Percentiles rank a stretch among this genome's conserved stretches.
These are phyloP conservation scores for Xestia ashworthii DNA, from an alignment of 2,888 invertebrate genomes.

Conservation along the genomic window DNA sequence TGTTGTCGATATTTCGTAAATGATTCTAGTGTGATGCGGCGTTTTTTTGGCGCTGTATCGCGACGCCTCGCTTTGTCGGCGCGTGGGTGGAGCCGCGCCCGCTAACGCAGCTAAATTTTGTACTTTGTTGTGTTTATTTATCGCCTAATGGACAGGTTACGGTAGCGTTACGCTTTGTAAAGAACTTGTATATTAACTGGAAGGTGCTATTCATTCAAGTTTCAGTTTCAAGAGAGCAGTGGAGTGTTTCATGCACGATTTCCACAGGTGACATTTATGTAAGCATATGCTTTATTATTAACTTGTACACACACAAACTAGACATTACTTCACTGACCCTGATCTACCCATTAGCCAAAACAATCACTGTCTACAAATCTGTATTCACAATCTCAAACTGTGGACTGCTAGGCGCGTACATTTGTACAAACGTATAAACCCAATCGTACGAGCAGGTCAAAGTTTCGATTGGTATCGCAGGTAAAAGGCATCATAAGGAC, in stretches of 20 bases:
- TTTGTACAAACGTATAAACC: background rate
- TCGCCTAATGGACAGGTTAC: slow-evolving; percentile 87
- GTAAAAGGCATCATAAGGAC: slow-evolving; percentile 49
- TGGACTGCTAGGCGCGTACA: background rate
- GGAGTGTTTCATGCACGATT: background rate
- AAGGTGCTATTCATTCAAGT: slow-evolving; percentile 43
- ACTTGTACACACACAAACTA: background rate
- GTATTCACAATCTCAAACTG: background rate
- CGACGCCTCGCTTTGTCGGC: slow-evolving; percentile 79
- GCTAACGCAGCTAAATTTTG: slow-evolving; percentile 78
- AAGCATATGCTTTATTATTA: background rate
- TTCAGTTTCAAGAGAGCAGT: background rate
- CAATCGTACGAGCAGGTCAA: slow-evolving; percentile 33
- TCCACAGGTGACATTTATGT: slow-evolving; percentile 1
- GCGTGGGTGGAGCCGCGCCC: slow-evolving; percentile 80
- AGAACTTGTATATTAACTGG: slow-evolving; percentile 45
- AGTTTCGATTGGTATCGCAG: slow-evolving; percentile 44
- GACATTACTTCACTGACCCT: background rate
- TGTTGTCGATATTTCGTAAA: slow-evolving; percentile 91
- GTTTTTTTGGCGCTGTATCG: slow-evolving; percentile 81
- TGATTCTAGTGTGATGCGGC: slow-evolving; percentile 89
- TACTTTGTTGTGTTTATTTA: slow-evolving; percentile 87
- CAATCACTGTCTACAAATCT: background rate
- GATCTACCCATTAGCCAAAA: background rate
- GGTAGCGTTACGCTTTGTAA: slow-evolving; percentile 69